Evolutionary conservation across 2,797 vertebrate species (phyloP), one percentile per base, ranked within the genome.

Genomic region (Crenuchus spilurus): DNA sequence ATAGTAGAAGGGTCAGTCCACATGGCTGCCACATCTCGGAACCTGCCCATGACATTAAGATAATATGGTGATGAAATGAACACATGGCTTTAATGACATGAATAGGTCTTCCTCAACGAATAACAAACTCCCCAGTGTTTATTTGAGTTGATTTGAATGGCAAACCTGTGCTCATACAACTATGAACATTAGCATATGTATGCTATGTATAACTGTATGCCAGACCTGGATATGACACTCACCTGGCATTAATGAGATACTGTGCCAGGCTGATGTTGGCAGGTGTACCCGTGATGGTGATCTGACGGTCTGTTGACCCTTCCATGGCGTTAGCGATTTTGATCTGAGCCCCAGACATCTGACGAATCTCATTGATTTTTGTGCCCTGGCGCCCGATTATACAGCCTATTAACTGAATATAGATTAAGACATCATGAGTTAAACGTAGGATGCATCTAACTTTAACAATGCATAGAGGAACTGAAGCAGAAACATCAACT

Each of bases 311-410:
- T 14, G 95, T 95, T 71, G 95, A 96, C 85, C 96, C 95, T 92
- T 98, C 96, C 14, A 95, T 96, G 90, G 96, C 95, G 0, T 95
- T 97, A 88, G 96, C 96, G 30, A 98, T 98, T 95, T 98, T 98
- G 92, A 98, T 98, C 92, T 98, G 96, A 24, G 96, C 96, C 90
- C 96, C 96, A 85, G 96, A 98, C 95, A 98, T 97, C 93, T 98
- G 96, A 88, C 96, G 95, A 87, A 98, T 98, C 93, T 98, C 96
- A 93, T 97, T 98, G 93, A 98, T 98, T 94, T 98, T 98, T 92
- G 95, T 97, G 87, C 96, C 96, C 90, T 98, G 96, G 87, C 96
- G 95, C 90, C 96, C 96, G 70, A 98, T 98, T 93, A 98, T 97
- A 88, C 96, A 98, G 92, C 96, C 96, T 95, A 98, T 98, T 94